phyloP scores from a whole-genome alignment of 2,797 vertebrate species.

The Centroberyx gerrardi region DNA sequence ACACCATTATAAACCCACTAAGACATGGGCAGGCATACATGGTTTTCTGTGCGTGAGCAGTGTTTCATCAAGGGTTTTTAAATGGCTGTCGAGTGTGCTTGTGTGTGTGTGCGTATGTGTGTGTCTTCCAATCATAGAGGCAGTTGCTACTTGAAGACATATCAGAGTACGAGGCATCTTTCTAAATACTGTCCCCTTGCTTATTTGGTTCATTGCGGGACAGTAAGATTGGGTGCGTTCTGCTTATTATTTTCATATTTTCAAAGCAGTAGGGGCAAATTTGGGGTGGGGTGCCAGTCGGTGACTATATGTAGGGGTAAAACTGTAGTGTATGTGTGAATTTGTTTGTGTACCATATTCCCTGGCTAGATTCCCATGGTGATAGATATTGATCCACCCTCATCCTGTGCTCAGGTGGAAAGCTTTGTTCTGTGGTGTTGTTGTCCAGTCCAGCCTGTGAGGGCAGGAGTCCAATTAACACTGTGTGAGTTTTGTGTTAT shows the following conservation, averaged over 20 bases:
- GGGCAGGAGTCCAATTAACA: not conserved
- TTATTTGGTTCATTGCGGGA: not conserved
- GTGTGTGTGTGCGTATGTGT: not conserved
- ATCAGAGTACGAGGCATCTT: not conserved
- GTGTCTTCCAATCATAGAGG: not conserved
- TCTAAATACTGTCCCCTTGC: not conserved
- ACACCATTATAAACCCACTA: too few species aligned
- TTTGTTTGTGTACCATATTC: slow-evolving; percentile 2
- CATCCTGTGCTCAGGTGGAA: not conserved
- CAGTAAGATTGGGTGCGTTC: too few species aligned
- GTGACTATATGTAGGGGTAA: not conserved
- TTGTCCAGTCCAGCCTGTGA: not conserved
- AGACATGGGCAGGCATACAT: too few species aligned
- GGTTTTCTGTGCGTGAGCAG: too few species aligned
- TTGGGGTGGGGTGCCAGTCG: too few species aligned
- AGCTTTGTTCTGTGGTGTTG: not conserved
- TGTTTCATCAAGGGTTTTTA: too few species aligned
- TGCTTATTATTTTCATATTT: too few species aligned
- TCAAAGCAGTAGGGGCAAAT: too few species aligned
- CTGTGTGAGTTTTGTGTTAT: not conserved
- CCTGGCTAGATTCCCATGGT: not conserved
- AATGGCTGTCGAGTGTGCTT: not conserved
- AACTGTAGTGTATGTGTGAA: not conserved
- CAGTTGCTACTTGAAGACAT: not conserved
- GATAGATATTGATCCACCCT: not conserved